Base-by-base conservation (phyloP, 1,140 invertebrate species). In the Pomacea maculata region DNA sequence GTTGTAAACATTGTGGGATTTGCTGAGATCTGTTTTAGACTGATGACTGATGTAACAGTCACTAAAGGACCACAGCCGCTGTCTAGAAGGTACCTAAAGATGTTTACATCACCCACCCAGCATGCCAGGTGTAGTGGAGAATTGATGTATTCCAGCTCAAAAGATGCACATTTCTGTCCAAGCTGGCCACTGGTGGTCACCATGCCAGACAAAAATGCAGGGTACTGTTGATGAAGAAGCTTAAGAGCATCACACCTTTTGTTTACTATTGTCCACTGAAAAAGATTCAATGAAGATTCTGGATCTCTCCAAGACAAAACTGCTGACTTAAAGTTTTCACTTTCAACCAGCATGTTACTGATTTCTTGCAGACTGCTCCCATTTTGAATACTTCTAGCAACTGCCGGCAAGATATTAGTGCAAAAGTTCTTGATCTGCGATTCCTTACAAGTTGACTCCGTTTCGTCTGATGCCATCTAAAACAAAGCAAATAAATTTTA, bases 291-390 rank as follows among this genome's bases (percentile, higher is more conserved):
- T 19, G 34, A 14, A 9, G 65, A 52, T 17, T 55, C 61, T 10
- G 79, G 79, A 63, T 80, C 54, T 63, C 29, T 63, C 79, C 79
- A 80, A 61, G 64, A 74, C n/a, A 65, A 17, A 29, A 80, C n/a
- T 64, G 15, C 57, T n/a, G 57, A 34, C 65, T n/a, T 45, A 19
- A 70, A 79, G 29, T 52, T 45, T 21, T 54, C 65, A 19, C 29
- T 79, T 11, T 67, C 68, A 55, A n/a, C n/a, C 45, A 79, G 68
- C 45, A 70, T 55, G 9, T 19, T 25, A 21, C 54, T n/a, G 25
- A 71, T 52, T 15, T 79, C 77, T 15, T 7, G 14, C n/a, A 55
- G 63, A 29, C 65, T 79, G 11, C 14, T 29, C 21, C 64, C 64
- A 70, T 54, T 57, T 54, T 68, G 21, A 52, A 79, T 79, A n/a